phyloP scores from a whole-genome alignment of 1,140 invertebrate species.

The Acromyrmex charruanus region DNA sequence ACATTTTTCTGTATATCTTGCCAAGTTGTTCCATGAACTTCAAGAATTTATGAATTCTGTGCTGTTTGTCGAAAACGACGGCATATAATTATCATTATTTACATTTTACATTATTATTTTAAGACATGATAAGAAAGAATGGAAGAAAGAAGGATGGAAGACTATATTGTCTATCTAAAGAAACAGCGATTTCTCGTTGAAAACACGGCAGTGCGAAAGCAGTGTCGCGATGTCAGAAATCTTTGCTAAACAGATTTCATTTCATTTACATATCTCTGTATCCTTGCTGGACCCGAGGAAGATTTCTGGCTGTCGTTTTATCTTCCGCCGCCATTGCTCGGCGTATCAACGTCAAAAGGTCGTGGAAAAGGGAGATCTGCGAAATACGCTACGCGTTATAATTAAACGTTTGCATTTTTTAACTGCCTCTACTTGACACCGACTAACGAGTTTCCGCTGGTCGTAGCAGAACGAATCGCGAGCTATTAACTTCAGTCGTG shows the following conservation, averaged over 20 bases:
- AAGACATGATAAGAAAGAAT: background rate
- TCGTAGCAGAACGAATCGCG: conserved; percentile 40
- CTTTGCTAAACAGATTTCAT: conserved; percentile 31
- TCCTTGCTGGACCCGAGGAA: background rate
- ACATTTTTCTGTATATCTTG: background rate
- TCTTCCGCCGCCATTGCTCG: conserved; percentile 13
- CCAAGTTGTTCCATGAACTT: background rate
- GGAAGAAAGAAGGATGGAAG: too few relatives aligned
- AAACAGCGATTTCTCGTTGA: background rate
- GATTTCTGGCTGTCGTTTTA: conserved; percentile 31
- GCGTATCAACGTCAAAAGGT: conserved; percentile 49
- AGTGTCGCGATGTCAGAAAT: conserved; percentile 17
- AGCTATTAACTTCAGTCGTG: conserved; percentile 70
- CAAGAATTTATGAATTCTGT: background rate
- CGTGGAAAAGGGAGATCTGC: conserved; percentile 11
- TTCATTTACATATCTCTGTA: conserved; percentile 38
- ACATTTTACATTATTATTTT: background rate
- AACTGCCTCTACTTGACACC: conserved; percentile 75
- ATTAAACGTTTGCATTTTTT: conserved; percentile 78
- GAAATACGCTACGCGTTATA: conserved; percentile 39
- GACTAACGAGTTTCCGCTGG: conserved; percentile 65
- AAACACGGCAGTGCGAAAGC: background rate
- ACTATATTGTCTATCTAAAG: background rate
- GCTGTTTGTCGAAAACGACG: background rate
- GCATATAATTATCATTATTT: background rate